phyloP scores from a whole-genome alignment of 2,888 invertebrate genomes.

The Chrysopilus asiliformis region DNA sequence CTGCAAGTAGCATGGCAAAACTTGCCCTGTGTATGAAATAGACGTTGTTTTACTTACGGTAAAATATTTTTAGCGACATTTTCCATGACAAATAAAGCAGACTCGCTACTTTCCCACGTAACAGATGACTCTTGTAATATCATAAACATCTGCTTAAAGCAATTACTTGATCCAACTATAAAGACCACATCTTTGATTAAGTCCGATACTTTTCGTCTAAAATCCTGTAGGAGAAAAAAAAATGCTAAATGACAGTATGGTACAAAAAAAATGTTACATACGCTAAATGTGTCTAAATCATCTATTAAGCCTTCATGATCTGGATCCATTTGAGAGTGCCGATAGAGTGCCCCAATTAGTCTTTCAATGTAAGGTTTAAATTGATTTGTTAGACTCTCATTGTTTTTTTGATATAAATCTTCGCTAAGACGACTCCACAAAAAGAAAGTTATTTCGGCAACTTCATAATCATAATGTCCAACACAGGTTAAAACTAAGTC shows the following conservation, averaged over 20 bases:
- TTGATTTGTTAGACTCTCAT: slow-evolving; percentile 59
- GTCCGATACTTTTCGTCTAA: slow-evolving; percentile 75
- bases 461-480: slow-evolving; percentile 96
- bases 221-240: slow-evolving; percentile 41
- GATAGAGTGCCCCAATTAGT: slow-evolving; percentile 74
- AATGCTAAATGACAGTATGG: neutral
- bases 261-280: slow-evolving; percentile 27
- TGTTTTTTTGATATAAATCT: slow-evolving; percentile 78
- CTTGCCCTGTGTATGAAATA: too few relatives aligned
- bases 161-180: slow-evolving; percentile 83
- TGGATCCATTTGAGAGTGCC: slow-evolving; percentile 92
- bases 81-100: slow-evolving; percentile 89
- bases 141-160: slow-evolving; percentile 82
- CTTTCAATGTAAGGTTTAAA: slow-evolving; percentile 87
- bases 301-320: slow-evolving; percentile 81
- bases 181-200: slow-evolving; percentile 94
- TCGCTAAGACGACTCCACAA: slow-evolving; percentile 95
- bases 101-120: slow-evolving; percentile 88
- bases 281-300: slow-evolving; percentile 69
- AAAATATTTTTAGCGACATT: slow-evolving; percentile 88
- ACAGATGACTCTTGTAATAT: slow-evolving; percentile 56
- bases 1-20: too few relatives aligned
- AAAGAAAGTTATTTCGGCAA: slow-evolving; percentile 85
- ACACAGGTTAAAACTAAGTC: slow-evolving; percentile 85
- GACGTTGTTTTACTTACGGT: slow-evolving; percentile 59